phyloP scores from a whole-genome alignment of 1,140 invertebrate genomes.

The Camponotus floridanus region DNA sequence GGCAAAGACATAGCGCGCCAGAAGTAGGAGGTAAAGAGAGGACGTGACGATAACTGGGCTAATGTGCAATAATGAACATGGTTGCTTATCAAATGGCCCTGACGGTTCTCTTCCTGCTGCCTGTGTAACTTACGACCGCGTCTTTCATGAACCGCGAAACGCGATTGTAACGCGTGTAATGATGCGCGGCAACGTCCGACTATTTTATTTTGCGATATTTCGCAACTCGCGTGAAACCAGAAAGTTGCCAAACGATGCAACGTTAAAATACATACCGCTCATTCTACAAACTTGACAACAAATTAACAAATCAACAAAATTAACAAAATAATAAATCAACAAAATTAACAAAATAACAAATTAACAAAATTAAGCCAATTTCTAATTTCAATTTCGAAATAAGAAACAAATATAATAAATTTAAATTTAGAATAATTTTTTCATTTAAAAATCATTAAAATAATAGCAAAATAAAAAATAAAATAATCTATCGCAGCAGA shows the following conservation, averaged over 20 bases:
- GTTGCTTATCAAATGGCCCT: conserved; percentile 78
- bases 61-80: conserved; percentile 77
- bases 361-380: too few relatives aligned
- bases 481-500: neutral
- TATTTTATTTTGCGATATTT: conserved; percentile 64
- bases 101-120: conserved; percentile 76
- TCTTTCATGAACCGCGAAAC: conserved; percentile 72
- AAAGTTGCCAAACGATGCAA: neutral
- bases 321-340: neutral
- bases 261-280: neutral
- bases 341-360: neutral
- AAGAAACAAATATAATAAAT: too few relatives aligned
- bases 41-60: conserved; percentile 77
- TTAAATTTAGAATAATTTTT: neutral
- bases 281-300: conserved; percentile 7
- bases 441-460: neutral
- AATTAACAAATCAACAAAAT: neutral
- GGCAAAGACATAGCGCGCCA: conserved; percentile 39
- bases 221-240: conserved; percentile 13
- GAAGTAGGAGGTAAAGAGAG: conserved; percentile 60
- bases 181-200: conserved; percentile 44
- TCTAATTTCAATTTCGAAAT: too few relatives aligned
- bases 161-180: conserved; percentile 64
- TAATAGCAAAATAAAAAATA: neutral
- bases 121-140: conserved; percentile 60